Conservation (phyloP, 2,888 invertebrate genomes). For the Dorcus parallelipipedus region DNA sequence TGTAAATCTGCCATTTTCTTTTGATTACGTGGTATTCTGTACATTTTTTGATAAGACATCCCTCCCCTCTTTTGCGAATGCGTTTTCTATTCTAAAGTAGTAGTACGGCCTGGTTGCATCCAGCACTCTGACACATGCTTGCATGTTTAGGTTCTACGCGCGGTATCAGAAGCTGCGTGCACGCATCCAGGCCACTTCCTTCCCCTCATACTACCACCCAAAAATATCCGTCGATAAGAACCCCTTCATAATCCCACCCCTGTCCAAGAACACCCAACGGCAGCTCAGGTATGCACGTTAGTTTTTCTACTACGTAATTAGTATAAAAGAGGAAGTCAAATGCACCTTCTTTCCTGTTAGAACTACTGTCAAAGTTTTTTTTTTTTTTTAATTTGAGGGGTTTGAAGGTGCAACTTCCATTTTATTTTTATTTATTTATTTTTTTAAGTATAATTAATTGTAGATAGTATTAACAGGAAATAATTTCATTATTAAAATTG, state of each 20-base stretch:
- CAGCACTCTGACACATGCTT: constrained; percentile 39
- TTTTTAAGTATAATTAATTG: too few species aligned
- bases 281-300: constrained; percentile 45
- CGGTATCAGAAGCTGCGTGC: constrained; percentile 83
- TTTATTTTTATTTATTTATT: too few species aligned
- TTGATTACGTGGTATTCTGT: too few species aligned
- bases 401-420: not conserved
- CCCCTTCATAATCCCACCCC: constrained; percentile 39
- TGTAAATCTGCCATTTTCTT: too few species aligned
- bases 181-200: constrained; percentile 83
- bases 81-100: constrained; percentile 32
- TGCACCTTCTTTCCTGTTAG: too few species aligned
- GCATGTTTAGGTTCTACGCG: constrained; percentile 75
- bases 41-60: too few species aligned
- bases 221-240: constrained; percentile 29
- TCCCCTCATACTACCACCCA: constrained; percentile 54
- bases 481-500: too few species aligned
- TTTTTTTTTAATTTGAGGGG: constrained; percentile 13
- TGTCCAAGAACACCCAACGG: constrained; percentile 34
- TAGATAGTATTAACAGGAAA: too few species aligned
- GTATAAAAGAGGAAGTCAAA: too few species aligned
- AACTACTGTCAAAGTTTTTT: constrained; percentile 7
- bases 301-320: constrained; percentile 15
- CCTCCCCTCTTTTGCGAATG: not conserved
- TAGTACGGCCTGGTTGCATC: constrained; percentile 36